phyloP scores from a whole-genome alignment of 2,113 vertebrate genomes.

The Pithys albifrons region DNA sequence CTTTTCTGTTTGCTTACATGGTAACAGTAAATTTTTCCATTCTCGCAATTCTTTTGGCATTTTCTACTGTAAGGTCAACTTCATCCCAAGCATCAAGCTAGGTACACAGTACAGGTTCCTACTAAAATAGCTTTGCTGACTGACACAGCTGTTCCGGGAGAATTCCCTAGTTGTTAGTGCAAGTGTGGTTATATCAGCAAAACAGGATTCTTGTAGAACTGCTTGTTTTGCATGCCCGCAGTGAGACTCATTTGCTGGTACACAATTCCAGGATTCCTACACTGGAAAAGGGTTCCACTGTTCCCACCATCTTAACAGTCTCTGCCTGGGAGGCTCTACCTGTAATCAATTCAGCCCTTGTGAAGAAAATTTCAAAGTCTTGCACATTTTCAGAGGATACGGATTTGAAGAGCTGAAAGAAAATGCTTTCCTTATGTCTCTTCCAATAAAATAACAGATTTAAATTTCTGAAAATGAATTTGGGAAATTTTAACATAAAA shows the following conservation, averaged over 20 bases:
- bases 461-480: background rate
- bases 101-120: background rate
- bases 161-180: constrained; percentile 29
- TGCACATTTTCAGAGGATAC: background rate
- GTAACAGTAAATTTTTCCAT: background rate
- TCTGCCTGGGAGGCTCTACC: background rate
- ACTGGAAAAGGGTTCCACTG: background rate
- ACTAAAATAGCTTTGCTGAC: constrained; percentile 42
- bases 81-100: background rate
- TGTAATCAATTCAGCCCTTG: background rate
- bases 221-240: background rate
- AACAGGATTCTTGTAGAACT: constrained; percentile 8
- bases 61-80: constrained; percentile 28
- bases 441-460: background rate
- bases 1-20: background rate
- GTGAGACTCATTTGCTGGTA: background rate
- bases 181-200: background rate
- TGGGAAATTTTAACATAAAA: background rate
- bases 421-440: background rate
- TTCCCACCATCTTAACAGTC: background rate
- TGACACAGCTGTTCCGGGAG: constrained; percentile 21
- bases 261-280: background rate
- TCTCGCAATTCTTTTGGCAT: background rate
- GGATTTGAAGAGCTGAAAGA: background rate
- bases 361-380: background rate